A percentile compares a stretch with the other conserved stretches of the same genome.
phyloP scores from a whole-genome alignment of 2,888 invertebrate species.

The Lepidochitona cinerea region DNA sequence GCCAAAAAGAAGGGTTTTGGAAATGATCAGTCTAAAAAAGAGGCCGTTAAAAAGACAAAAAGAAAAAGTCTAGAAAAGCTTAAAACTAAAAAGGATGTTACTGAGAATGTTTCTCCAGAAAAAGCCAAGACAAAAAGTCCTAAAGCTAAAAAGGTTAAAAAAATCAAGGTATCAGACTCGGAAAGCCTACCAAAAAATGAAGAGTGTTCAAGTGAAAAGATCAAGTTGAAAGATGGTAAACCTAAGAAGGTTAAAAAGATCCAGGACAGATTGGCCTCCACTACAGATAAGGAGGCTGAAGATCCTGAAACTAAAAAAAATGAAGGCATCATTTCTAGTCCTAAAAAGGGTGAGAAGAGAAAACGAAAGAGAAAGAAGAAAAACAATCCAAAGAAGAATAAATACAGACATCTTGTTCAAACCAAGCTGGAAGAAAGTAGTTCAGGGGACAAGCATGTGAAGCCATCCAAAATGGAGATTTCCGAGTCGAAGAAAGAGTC shows the following conservation, averaged over 20 bases:
- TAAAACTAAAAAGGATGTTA: too few relatives aligned
- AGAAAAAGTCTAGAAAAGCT: not conserved
- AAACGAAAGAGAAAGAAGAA: slow-evolving; percentile 37
- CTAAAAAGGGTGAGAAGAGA: not conserved
- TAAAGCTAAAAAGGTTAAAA: slow-evolving; percentile 1
- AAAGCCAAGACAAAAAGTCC: not conserved
- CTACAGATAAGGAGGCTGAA: too few relatives aligned
- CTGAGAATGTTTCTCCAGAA: not conserved
- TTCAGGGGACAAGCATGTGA: not conserved
- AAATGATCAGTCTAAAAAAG: not conserved
- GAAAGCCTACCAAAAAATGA: not conserved
- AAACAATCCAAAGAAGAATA: slow-evolving; percentile 42
- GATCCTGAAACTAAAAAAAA: too few relatives aligned
- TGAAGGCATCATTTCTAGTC: not conserved
- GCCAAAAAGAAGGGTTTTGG: too few relatives aligned
- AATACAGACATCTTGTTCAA: slow-evolving; percentile 39
- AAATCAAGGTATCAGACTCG: not conserved
- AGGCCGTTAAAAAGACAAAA: not conserved
- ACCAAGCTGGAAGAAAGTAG: slow-evolving; percentile 6
- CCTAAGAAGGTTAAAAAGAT: too few relatives aligned
- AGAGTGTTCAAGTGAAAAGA: not conserved
- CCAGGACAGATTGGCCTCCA: too few relatives aligned
- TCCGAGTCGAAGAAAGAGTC: not conserved
- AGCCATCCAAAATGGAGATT: not conserved
- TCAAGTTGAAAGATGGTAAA: not conserved